Evolutionary conservation across 2,888 invertebrate genomes (phyloP).

Genomic region (Cyrtodaria siliqua): DNA sequence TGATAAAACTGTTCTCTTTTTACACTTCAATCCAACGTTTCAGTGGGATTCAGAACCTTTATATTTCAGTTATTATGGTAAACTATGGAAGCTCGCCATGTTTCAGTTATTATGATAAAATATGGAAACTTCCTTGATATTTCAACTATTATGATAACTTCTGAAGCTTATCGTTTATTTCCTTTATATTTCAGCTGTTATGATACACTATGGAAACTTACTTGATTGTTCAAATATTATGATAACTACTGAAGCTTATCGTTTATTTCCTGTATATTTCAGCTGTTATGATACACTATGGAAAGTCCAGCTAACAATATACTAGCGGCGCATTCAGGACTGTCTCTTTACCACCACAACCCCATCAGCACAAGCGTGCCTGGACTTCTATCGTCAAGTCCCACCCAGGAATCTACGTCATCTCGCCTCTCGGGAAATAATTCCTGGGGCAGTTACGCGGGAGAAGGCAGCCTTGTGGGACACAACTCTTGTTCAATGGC

Average conservation of each 20-base stretch:
- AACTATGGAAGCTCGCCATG: no score
- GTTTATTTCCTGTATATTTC: constrained; percentile 39
- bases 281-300: constrained; percentile 78
- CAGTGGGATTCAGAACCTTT: no score
- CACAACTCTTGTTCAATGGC: constrained; percentile 82
- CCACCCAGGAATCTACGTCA: constrained; percentile 76
- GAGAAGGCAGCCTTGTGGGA: constrained; percentile 72
- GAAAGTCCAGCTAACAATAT: constrained; percentile 79
- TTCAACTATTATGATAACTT: no score
- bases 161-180: not conserved
- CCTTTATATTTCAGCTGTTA: no score
- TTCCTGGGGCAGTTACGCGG: constrained; percentile 79
- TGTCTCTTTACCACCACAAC: constrained; percentile 76
- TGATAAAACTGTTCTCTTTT: no score
- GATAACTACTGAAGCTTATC: no score
- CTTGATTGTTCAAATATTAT: no score
- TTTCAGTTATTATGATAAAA: no score
- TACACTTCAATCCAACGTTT: no score
- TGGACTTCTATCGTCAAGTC: constrained; percentile 75
- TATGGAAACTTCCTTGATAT: no score
- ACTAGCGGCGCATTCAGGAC: constrained; percentile 76
- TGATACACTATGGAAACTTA: no score
- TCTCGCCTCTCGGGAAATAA: constrained; percentile 77
- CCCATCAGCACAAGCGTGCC: constrained; percentile 74
- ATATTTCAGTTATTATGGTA: no score